Evolutionary conservation across 2,888 invertebrate species (phyloP).

Genomic region (Spilarctia lutea): DNA sequence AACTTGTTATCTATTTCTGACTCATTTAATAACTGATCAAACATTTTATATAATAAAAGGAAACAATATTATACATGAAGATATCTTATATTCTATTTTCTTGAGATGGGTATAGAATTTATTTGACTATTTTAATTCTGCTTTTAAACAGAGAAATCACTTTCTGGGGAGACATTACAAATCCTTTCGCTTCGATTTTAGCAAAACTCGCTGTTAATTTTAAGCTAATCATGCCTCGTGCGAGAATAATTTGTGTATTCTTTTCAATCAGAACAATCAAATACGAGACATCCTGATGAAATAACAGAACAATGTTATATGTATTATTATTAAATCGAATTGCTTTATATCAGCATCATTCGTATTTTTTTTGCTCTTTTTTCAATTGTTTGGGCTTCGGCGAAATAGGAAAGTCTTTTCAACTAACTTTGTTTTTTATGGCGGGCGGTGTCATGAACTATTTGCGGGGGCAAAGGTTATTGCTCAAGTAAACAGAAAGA

Average conservation of each 20-base stretch:
- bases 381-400: not conserved
- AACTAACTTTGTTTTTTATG: not conserved
- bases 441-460: not conserved
- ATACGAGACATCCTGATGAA: not conserved
- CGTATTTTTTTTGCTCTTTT: not conserved
- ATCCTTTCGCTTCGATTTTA: not conserved
- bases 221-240: not conserved
- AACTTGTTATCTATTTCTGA: constrained; percentile 22
- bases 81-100: not conserved
- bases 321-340: not conserved
- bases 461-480: not conserved
- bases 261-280: not conserved
- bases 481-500: not conserved
- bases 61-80: not conserved
- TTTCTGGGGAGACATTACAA: not conserved
- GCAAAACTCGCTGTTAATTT: not conserved
- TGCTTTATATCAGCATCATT: not conserved
- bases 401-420: not conserved
- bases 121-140: no score
- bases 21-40: constrained; percentile 3
- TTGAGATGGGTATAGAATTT: not conserved
- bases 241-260: not conserved
- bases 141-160: no score
- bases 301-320: not conserved
- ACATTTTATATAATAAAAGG: not conserved